These are phyloP conservation scores for Bufo bufo DNA, from an alignment of 2,113 vertebrate genomes.

Conservation along the genomic window DNA sequence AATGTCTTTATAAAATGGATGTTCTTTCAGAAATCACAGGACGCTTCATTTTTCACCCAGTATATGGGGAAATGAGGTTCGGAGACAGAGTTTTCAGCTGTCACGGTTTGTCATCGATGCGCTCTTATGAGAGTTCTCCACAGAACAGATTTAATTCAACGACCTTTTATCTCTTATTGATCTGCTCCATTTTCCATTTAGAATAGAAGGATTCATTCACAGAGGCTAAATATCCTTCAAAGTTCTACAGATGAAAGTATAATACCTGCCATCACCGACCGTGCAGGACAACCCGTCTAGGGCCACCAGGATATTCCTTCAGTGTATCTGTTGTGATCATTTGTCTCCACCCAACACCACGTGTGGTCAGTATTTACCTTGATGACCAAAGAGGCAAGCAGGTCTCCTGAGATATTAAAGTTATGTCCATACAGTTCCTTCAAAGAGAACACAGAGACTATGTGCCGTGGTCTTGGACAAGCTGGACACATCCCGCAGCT, in stretches of 20 bases:
- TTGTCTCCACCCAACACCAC: neutral
- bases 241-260: neutral
- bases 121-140: slow-evolving; percentile 52
- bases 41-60: slow-evolving; percentile 43
- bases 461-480: no score
- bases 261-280: neutral
- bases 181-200: slow-evolving; percentile 50
- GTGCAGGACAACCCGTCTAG: neutral
- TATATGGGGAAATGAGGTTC: slow-evolving; percentile 48
- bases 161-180: slow-evolving; percentile 57
- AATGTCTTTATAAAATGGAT: slow-evolving; percentile 38
- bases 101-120: slow-evolving; percentile 49
- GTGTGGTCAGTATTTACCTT: neutral
- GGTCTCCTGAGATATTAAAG: neutral
- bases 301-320: neutral
- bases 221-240: slow-evolving; percentile 39
- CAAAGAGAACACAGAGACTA: no score
- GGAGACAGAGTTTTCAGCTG: slow-evolving; percentile 33
- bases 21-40: slow-evolving; percentile 37
- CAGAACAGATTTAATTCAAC: slow-evolving; percentile 53
- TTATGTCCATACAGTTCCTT: neutral
- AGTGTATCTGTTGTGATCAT: neutral
- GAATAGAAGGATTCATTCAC: slow-evolving; percentile 49
- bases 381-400: neutral
- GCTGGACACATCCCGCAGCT: no score